Evolutionary conservation across 2,797 vertebrate genomes (phyloP), one percentile per base, ranked within the genome.

Genomic region (Agapornis canus): DNA sequence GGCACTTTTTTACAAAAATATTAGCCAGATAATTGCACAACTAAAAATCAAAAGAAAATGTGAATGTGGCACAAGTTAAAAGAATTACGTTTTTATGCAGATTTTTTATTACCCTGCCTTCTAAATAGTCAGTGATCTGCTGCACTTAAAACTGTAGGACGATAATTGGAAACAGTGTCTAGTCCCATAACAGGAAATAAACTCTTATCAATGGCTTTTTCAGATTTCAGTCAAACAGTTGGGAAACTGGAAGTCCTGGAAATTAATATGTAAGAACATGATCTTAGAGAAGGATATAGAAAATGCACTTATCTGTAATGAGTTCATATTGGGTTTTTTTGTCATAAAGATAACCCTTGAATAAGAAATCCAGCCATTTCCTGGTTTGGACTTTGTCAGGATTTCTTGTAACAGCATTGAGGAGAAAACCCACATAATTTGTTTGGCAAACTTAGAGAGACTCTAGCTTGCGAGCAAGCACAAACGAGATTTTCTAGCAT

Each of bases 151-250:
- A 82, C 47, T 54, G 64, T 84, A 84, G 49, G 54, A 92, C 54
- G 32, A 48, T 94, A 96, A 96, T 40, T 92, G 89, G 81, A 97
- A 97, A 86, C 92, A 88, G 90, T 60, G 25, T 29, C 59, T 70
- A 26, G 63, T 89, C 81, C 37, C n/a, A 73, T 27, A 45, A 78
- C 82, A 95, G 94, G 94, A 96, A 96, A 96, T 79, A 90, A 91
- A 86, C 43, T 72, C 79, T 95, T 94, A 96, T 95, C 95, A 94
- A 97, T 96, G 78, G 61, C 21, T 96, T 96, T 94, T 97, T 81
- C 89, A 97, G 92, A 94, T 83, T 57, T 91, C 86, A 76, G 65
- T 47, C 90, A 96, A 96, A 92, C n/a, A 26, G 57, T 13, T 60
- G 68, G 83, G 84, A 93, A 91, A 78, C 23, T 10, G 23, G 70